phyloP scores from a whole-genome alignment of 2,113 vertebrate genomes.

The Triplophysa siluroides region DNA sequence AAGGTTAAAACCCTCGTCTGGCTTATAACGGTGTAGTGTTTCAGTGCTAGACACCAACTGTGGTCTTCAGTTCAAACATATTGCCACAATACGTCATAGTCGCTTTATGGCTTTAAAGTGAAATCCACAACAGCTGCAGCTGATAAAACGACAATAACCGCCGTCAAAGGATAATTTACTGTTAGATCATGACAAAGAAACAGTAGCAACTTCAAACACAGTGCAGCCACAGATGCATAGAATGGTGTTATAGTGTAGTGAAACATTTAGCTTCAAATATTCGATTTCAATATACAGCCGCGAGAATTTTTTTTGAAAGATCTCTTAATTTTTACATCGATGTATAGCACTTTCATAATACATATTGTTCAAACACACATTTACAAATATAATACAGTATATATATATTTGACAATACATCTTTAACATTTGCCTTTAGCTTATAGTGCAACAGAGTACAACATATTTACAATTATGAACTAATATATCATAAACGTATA shows the following conservation, averaged over 20 bases:
- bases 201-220: background rate
- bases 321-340: no score
- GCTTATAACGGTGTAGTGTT: slow-evolving; percentile 15
- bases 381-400: no score
- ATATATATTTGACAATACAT: no score
- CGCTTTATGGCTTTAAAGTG: slow-evolving; percentile 10
- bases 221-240: background rate
- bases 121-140: slow-evolving; percentile 28
- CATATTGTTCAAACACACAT: no score
- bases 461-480: background rate
- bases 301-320: no score
- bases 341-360: no score
- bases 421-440: no score
- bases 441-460: background rate
- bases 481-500: no score
- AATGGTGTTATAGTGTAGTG: background rate
- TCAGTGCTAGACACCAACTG: slow-evolving; percentile 30
- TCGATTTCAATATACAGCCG: background rate
- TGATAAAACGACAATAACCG: slow-evolving; percentile 38
- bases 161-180: slow-evolving; percentile 5
- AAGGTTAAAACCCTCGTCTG: slow-evolving; percentile 31
- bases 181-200: background rate
- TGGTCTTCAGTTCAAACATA: slow-evolving; percentile 24
- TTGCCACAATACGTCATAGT: slow-evolving; percentile 31
- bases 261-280: background rate